Base-by-base conservation (phyloP, 2,888 invertebrate species). In the Drosophila leonis region DNA sequence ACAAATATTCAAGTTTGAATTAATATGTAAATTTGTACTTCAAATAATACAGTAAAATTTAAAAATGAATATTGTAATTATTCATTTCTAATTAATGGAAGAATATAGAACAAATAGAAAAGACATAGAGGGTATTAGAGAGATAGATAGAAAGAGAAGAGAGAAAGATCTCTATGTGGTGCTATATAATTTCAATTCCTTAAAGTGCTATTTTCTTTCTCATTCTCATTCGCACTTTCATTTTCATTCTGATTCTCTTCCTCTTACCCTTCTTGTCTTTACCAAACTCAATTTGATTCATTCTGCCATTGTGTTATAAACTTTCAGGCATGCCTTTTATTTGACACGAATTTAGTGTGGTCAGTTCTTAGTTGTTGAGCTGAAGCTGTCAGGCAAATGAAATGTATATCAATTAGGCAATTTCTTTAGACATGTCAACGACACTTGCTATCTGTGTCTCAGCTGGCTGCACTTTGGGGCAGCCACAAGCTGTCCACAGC, bases 381-480 rank as follows among this genome's bases (percentile, higher is more conserved):
- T 44, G 46, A 46, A 54, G 60, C 67, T 69, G 74, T 67, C 78
- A 63, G 67, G 27, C 63, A 29, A 62, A 55, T 65, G 60, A 78
- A 68, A 78, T 68, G 61, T 75, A 75, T 72, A 75, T 78, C 65
- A 78, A 78, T 78, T 78, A 72, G 61, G 55, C 61, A 68, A 69
- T 66, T 61, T 64, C 66, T 69, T 65, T 65, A 57, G 65, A 49
- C 70, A 70, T 65, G 79, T 79, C 78, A 79, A 65, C 70, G 66
- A 65, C 78, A 79, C 67, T 70, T 65, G 72, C 61, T 65, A 57
- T 66, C 72, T 64, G 54, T 56, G 68, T 51, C 59, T 69, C 49
- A 42, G 10, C 59, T 46, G 60, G 63, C 33, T 77, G 70, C 74
- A 76, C 61, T 72, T 54, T 72, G 76, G 62, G 62, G 24, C 67